Evolutionary conservation across 2,797 vertebrate genomes (phyloP).

Genomic region (Varecia variegata): DNA sequence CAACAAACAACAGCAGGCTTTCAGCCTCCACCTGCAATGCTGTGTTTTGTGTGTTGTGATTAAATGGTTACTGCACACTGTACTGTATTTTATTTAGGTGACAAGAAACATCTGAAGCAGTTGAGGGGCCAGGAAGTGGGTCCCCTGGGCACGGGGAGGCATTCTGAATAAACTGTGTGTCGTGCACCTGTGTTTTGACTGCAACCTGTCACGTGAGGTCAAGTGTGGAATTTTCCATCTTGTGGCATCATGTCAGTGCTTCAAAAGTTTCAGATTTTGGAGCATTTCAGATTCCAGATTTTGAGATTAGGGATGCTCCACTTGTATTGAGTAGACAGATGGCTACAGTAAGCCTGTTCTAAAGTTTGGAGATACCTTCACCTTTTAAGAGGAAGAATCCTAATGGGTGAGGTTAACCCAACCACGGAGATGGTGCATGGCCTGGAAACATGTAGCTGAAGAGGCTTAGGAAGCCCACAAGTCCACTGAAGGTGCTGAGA

Average conservation of each 20-base stretch:
- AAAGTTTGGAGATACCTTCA: neutral
- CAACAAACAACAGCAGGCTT: neutral
- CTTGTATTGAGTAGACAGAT: neutral
- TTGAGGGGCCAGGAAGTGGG: neutral
- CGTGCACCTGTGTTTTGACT: neutral
- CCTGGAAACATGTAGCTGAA: neutral
- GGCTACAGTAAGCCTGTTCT: neutral
- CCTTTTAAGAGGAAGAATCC: neutral
- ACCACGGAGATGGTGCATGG: neutral
- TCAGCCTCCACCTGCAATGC: neutral
- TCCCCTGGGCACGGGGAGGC: neutral
- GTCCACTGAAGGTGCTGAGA: neutral
- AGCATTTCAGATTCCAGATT: neutral
- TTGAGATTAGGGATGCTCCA: neutral
- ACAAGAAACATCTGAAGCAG: neutral
- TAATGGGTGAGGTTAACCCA: neutral
- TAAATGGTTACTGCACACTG: neutral
- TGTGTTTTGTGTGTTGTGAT: neutral
- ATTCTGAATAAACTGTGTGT: neutral
- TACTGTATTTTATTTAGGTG: neutral
- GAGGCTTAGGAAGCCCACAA: neutral
- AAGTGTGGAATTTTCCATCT: neutral
- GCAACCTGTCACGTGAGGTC: neutral
- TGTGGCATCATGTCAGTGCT: neutral
- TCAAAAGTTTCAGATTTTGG: neutral